A percentile compares a stretch with the other conserved stretches of the same genome.
Conservation (phyloP, 2,888 invertebrate genomes). For the Lycaena phlaeas region DNA sequence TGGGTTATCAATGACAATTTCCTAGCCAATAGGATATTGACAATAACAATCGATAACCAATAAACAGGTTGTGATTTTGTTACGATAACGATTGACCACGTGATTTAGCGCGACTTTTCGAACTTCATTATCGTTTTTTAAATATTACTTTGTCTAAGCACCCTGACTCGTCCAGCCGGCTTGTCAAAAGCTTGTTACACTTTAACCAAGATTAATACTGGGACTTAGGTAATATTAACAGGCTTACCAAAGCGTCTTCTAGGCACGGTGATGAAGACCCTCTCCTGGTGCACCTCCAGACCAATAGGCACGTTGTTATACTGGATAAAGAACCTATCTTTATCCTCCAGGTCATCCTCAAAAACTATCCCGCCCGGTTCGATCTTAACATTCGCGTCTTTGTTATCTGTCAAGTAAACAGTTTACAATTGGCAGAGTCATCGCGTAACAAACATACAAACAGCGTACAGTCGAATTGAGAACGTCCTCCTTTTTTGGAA, state of each 20-base stretch:
- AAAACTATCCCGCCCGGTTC: slow-evolving; percentile 22
- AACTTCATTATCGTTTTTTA: too few species aligned
- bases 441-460: not conserved
- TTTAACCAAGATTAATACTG: too few species aligned
- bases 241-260: slow-evolving; percentile 71
- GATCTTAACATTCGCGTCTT: slow-evolving; percentile 25
- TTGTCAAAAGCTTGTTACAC: too few species aligned
- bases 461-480: not conserved
- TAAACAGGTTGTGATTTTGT: too few species aligned
- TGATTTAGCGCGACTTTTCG: too few species aligned
- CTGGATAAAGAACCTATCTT: slow-evolving; percentile 43
- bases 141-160: too few species aligned
- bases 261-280: slow-evolving; percentile 81
- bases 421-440: not conserved
- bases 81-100: too few species aligned
- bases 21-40: too few species aligned
- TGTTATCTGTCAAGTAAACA: slow-evolving; percentile 25
- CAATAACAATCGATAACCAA: too few species aligned
- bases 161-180: too few species aligned
- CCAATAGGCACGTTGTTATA: slow-evolving; percentile 79
- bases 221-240: too few species aligned
- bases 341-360: slow-evolving; percentile 28
- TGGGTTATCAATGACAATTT: too few species aligned
- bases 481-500: not conserved
- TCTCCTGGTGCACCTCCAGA: slow-evolving; percentile 72